These are phyloP conservation scores for Aurelia aurita DNA, from an alignment of 30 jellyfish, hydroid and myxozoan species.

Conservation along the genomic window DNA sequence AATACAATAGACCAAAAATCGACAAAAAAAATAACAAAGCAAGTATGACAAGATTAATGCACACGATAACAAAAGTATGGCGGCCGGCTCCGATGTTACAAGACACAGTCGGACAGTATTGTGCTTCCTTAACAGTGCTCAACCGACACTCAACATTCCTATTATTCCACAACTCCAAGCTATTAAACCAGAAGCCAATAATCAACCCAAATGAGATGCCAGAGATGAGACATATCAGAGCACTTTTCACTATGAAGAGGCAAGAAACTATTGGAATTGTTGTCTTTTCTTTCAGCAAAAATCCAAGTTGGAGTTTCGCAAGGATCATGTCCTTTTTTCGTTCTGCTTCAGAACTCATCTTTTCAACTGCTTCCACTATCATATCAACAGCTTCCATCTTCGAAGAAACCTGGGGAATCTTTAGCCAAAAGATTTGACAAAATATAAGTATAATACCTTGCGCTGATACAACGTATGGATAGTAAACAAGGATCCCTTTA, in stretches of 20 bases:
- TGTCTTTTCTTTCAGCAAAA: not conserved
- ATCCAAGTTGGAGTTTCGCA: not conserved
- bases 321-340: not conserved
- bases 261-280: not conserved
- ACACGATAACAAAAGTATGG: slow-evolving; percentile 10
- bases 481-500: slow-evolving; percentile 30
- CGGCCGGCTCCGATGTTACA: slow-evolving; percentile 60
- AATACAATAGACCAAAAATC: not conserved
- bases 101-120: not conserved
- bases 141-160: not conserved
- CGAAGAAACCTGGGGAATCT: slow-evolving; percentile 30
- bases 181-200: not conserved
- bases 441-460: slow-evolving; percentile 50
- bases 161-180: not conserved
- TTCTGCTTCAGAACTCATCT: no score
- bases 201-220: not conserved
- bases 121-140: not conserved
- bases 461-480: slow-evolving; percentile 12
- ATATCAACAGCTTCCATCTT: slow-evolving; percentile 12
- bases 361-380: no score
- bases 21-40: not conserved
- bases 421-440: slow-evolving; percentile 61
- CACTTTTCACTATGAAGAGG: not conserved
- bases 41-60: slow-evolving; percentile 5
- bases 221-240: not conserved